Percentiles rank a stretch among this genome's conserved stretches.
Evolutionary conservation across 2,113 vertebrate species (phyloP).

Genomic region (Nansenia antarctica): DNA sequence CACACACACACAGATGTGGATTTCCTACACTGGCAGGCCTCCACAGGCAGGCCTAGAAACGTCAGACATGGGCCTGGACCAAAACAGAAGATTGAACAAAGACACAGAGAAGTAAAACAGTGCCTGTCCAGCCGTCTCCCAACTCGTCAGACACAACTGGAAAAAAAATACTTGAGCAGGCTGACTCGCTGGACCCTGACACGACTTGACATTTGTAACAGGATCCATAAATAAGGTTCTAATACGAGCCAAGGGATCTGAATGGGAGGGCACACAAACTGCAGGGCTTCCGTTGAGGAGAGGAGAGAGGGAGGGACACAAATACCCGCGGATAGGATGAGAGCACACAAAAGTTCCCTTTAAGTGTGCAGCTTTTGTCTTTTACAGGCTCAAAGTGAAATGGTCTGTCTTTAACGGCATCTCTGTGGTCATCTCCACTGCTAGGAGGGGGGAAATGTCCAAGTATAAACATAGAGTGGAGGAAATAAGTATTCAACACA

Average conservation of each 20-base stretch:
- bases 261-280: constrained; percentile 52
- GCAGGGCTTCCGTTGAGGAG: constrained; percentile 56
- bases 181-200: constrained; percentile 53
- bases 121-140: constrained; percentile 19
- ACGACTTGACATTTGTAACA: constrained; percentile 71
- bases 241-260: constrained; percentile 65
- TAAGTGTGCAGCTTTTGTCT: constrained; percentile 23
- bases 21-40: not conserved
- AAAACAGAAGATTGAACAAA: constrained; percentile 4
- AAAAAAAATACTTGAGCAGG: constrained; percentile 52
- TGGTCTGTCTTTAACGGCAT: constrained; percentile 21
- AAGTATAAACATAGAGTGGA: constrained; percentile 34
- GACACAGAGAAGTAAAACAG: constrained; percentile 4
- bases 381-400: constrained; percentile 6
- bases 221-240: constrained; percentile 71
- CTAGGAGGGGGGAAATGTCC: constrained; percentile 1
- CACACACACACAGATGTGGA: not conserved
- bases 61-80: not conserved
- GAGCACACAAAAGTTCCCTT: constrained; percentile 21
- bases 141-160: constrained; percentile 27
- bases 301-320: constrained; percentile 51
- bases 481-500: no score
- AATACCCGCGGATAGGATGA: constrained; percentile 43
- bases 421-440: constrained; percentile 16
- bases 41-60: not conserved